Conservation (phyloP, 2,797 vertebrate genomes). For the Phaenicophaeus curvirostris region DNA sequence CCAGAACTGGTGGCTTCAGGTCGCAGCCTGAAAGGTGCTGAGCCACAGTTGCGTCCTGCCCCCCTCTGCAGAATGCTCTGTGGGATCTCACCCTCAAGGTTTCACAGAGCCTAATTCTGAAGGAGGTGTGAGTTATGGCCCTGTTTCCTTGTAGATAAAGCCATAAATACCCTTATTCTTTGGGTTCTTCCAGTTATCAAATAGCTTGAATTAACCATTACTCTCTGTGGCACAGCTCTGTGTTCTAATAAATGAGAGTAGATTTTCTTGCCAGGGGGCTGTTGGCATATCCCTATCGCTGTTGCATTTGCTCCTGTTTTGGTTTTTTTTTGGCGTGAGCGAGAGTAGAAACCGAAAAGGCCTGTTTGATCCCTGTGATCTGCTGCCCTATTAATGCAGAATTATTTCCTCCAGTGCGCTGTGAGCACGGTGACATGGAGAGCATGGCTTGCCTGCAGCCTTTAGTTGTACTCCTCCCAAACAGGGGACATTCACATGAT, state of each 20-base stretch:
- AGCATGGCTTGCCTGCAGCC: slow-evolving; percentile 47
- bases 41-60: neutral
- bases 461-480: neutral
- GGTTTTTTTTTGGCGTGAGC: neutral
- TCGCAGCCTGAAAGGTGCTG: neutral
- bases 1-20: neutral
- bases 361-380: slow-evolving; percentile 14
- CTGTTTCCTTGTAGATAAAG: neutral
- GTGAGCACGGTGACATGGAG: neutral
- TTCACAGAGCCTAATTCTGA: neutral
- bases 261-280: neutral
- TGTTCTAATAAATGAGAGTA: neutral
- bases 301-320: neutral
- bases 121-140: neutral
- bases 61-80: neutral
- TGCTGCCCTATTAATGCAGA: slow-evolving; percentile 45
- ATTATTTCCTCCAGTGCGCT: slow-evolving; percentile 39
- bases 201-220: neutral
- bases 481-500: slow-evolving; percentile 25
- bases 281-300: neutral
- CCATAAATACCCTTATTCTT: neutral
- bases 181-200: neutral
- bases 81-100: neutral
- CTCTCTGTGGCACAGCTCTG: neutral
- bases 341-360: slow-evolving; percentile 12